Base-by-base conservation (phyloP, 2,113 vertebrate species). In the Mormyrus lacerda region DNA sequence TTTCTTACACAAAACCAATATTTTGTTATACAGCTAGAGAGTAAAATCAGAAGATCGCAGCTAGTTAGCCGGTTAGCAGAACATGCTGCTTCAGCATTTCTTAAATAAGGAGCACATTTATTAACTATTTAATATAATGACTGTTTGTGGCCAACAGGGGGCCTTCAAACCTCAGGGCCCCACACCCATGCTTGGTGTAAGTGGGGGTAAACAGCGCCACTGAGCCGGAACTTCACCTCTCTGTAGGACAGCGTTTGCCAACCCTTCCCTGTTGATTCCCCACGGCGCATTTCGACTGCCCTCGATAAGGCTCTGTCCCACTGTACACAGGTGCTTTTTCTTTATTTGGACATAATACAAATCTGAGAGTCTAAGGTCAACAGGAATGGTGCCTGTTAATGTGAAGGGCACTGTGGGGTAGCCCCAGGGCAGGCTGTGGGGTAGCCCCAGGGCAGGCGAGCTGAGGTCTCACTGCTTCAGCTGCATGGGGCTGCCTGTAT, bases 301-400 rank as follows among this genome's bases (percentile, higher is more conserved):
- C n/a, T 53, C 27, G 13, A 39, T 53, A 53, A 51, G 47, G 31
- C 50, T 87, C 31, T 35, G 48, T 4, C 27, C 50, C 50, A 44
- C 27, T 53, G 85, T 10, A 53, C 85, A 35, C 50, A 42, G 53
- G 31, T 79, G 39, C 85, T 15, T 87, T 35, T 87, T 87, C 27
- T 87, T 47, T 53, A 87, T 35, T 53, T 87, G 85, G 85, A 87
- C 48, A 87, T 27, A 87, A 19, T 53, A 53, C 31, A 87, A 87
- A 48, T 45, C 83, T 50, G 47, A 48, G 83, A 39, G 73, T 79
- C 35, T 79, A 79, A 84, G 82, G 82, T 47, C 44, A 47, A 44
- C 82, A n/a, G 8, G 21, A 84, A 84, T 10, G 82, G 21, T 44
- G 82, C 31, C 53, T 48, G 27, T 53, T 55, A 35, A 87, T 19